Percentiles rank a stretch among this genome's conserved stretches.
These are phyloP conservation scores for Apus apus DNA, from an alignment of 2,113 vertebrate genomes.

Conservation along the genomic window DNA sequence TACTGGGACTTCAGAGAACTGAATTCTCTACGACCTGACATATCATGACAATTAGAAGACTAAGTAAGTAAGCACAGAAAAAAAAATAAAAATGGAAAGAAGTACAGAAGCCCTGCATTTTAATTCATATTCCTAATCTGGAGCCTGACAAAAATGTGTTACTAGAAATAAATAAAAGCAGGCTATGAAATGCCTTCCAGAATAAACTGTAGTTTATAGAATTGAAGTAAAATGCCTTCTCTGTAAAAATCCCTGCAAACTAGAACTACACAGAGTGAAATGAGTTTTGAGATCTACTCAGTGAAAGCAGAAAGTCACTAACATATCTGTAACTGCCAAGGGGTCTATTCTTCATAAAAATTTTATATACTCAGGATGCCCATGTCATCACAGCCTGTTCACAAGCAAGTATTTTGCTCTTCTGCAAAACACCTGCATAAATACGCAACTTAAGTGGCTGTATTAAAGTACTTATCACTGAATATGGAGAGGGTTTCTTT, in stretches of 20 bases:
- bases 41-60: not conserved
- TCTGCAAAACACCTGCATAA: slow-evolving; percentile 73
- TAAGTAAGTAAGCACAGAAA: not conserved
- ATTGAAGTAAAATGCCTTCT: not conserved
- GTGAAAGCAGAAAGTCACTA: slow-evolving; percentile 59
- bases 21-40: not conserved
- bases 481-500: slow-evolving; percentile 69
- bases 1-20: not conserved
- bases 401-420: slow-evolving; percentile 41
- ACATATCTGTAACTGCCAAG: slow-evolving; percentile 60
- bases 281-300: not conserved
- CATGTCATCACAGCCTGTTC: slow-evolving; percentile 52
- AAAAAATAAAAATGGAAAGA: not conserved
- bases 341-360: slow-evolving; percentile 60
- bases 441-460: slow-evolving; percentile 54
- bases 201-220: not conserved
- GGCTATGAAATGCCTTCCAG: slow-evolving; percentile 24
- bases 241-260: slow-evolving; percentile 15
- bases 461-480: slow-evolving; percentile 73
- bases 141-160: not conserved
- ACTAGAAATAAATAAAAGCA: slow-evolving; percentile 37
- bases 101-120: not conserved
- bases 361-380: not conserved
- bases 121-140: not conserved
- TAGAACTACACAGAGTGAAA: slow-evolving; percentile 28